Evolutionary conservation across 2,797 vertebrate genomes (phyloP), one percentile per base, ranked within the genome.

Genomic region (Coendou prehensilis): DNA sequence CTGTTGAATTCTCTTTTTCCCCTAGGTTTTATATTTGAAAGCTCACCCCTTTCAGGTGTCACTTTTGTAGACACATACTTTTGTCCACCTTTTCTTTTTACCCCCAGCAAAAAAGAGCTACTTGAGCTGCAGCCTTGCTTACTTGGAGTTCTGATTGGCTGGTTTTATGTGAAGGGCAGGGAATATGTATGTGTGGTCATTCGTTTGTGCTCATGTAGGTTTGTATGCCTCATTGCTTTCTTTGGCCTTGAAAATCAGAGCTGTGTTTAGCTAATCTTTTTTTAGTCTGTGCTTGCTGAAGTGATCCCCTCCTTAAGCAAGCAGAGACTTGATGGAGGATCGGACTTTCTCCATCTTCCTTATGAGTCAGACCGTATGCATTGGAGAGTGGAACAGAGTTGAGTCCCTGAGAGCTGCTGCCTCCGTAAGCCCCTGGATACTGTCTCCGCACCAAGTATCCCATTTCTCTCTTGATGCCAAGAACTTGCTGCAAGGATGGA

Each of bases 391-490:
- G 69, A 41, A 8, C 20, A 61, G 52, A 80, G 37, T 57, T 23
- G 63, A 69, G 82, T 41, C 61, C 20, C 41, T 17, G 85, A 86
- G 69, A 83, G 59, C 14, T 2, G 17, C 75, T 28, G 80, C 75
- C 41, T 56, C 45, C 10, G 0, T 64, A 47, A 26, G 67, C 52
- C 54, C 37, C 22, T 50, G 56, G 7, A 37, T 33, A 8, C 73
- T 37, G 52, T 88, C 59, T 94, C 69, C 56, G 79, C 83, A 81
- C 52, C 75, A 26, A 26, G 83, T 69, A 37, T 94, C 89, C 37
- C 59, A 14, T 96, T 97, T 89, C 94, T 82, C 69, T 54, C 33
- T 81, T 1, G 22, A n/a, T 22, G 59, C 94, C 89, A 75, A 7
- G 69, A 64, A 57, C 86, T n/a, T 56, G 67, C 37, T 59, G 37